phyloP scores from a whole-genome alignment of 2,113 vertebrate species.

The Chinchilla lanigera region DNA sequence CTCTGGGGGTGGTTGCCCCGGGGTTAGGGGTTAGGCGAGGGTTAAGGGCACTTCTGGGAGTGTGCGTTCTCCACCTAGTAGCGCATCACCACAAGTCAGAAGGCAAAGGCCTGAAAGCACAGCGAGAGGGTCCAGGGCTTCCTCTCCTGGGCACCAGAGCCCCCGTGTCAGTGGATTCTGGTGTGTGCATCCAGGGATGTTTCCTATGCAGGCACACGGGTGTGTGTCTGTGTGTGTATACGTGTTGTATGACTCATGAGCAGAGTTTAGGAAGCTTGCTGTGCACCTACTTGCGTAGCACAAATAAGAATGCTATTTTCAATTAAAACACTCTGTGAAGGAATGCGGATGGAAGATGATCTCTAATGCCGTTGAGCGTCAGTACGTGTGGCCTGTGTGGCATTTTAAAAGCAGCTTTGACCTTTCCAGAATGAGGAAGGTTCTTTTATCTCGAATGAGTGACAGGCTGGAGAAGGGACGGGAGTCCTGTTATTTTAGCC shows the following conservation, averaged over 20 bases:
- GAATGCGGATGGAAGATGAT: not conserved
- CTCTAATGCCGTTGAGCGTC: not conserved
- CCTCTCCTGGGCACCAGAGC: not conserved
- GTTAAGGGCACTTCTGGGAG: not conserved
- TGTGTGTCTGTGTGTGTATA: not conserved
- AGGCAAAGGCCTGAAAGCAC: not conserved
- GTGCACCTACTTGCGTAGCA: not conserved
- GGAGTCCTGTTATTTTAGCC: not conserved
- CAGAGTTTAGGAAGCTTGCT: not conserved
- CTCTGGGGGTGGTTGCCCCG: not conserved
- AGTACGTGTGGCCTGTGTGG: not conserved
- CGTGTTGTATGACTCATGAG: not conserved
- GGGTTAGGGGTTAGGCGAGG: not conserved
- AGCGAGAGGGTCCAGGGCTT: not conserved
- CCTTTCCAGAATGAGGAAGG: slow-evolving; percentile 29
- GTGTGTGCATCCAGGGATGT: not conserved
- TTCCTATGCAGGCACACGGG: not conserved
- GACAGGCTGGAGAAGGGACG: not conserved
- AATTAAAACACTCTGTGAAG: not conserved
- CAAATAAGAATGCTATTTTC: not conserved
- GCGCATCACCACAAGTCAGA: not conserved
- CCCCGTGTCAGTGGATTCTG: not conserved
- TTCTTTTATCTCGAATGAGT: not conserved
- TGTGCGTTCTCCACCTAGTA: not conserved
- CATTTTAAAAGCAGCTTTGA: not conserved